Evolutionary conservation across 53 echinoderm and acorn worm genomes (phyloP).

Genomic region (Temnopleurus reevesii): DNA sequence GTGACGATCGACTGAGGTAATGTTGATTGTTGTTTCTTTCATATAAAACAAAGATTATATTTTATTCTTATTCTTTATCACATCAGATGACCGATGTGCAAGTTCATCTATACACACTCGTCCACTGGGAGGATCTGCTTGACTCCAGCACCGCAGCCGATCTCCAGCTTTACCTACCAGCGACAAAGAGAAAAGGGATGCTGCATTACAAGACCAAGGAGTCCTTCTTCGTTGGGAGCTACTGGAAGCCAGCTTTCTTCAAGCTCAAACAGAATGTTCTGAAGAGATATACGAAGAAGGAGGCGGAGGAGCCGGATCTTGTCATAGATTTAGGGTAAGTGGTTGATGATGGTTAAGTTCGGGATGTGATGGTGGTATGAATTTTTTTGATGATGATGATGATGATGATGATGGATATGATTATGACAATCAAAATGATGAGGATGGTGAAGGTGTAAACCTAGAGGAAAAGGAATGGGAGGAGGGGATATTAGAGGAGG

Average conservation of each 20-base stretch:
- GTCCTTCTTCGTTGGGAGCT: slow-evolving; percentile 69
- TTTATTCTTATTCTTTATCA: background rate
- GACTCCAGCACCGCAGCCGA: slow-evolving; percentile 73
- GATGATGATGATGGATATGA: too few relatives aligned
- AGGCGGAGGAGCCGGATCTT: slow-evolving; percentile 70
- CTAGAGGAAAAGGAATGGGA: too few relatives aligned
- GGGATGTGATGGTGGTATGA: background rate
- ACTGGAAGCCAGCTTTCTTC: slow-evolving; percentile 88
- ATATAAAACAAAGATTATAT: too few relatives aligned
- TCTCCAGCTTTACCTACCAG: slow-evolving; percentile 82
- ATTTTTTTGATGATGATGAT: too few relatives aligned
- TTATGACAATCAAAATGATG: background rate
- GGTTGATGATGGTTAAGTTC: background rate
- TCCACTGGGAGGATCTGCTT: slow-evolving; percentile 96
- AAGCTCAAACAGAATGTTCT: slow-evolving; percentile 74
- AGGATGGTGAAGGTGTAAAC: background rate
- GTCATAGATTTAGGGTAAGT: slow-evolving; percentile 79
- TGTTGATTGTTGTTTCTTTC: too few relatives aligned
- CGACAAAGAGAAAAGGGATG: slow-evolving; percentile 69
- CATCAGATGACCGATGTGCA: slow-evolving; percentile 65
- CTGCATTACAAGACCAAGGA: slow-evolving; percentile 78
- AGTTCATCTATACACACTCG: slow-evolving; percentile 76
- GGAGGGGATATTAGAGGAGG: too few relatives aligned
- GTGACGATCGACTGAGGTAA: too few relatives aligned
- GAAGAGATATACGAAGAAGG: slow-evolving; percentile 66